Evolutionary conservation across 1,140 invertebrate species (phyloP).

Genomic region (Drosophila sproati): DNA sequence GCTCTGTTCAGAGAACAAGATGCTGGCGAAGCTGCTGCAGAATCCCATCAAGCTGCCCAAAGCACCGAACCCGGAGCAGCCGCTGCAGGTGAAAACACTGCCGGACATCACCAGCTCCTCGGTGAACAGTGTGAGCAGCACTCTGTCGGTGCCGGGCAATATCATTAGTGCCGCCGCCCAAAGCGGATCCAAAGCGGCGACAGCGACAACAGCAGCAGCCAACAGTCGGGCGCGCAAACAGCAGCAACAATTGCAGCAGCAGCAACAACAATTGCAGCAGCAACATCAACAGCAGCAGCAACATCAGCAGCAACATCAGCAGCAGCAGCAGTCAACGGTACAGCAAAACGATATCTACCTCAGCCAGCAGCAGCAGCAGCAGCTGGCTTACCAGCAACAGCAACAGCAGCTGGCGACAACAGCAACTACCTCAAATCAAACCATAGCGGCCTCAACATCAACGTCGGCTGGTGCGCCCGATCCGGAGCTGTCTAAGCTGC

Average conservation of each 20-base stretch:
- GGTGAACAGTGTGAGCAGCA: slow-evolving; percentile 62
- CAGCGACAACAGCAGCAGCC: slow-evolving; percentile 49
- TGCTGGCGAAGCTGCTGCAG: slow-evolving; percentile 93
- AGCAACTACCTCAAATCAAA: slow-evolving; percentile 73
- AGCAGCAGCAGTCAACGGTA: slow-evolving; percentile 69
- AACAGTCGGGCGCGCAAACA: slow-evolving; percentile 69
- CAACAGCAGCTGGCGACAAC: slow-evolving; percentile 73
- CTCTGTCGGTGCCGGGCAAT: slow-evolving; percentile 67
- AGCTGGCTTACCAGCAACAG: slow-evolving; percentile 51
- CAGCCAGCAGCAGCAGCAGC: slow-evolving; percentile 79
- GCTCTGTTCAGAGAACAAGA: slow-evolving; percentile 93
- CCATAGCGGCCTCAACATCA: slow-evolving; percentile 69
- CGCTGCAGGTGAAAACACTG: slow-evolving; percentile 86
- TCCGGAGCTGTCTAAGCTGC: slow-evolving; percentile 90
- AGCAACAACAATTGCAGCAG: slow-evolving; percentile 59
- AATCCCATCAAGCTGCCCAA: slow-evolving; percentile 88
- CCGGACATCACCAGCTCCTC: slow-evolving; percentile 87
- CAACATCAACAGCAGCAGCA: slow-evolving; percentile 59
- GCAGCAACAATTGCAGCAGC: slow-evolving; percentile 59
- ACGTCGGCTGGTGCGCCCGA: slow-evolving; percentile 78
- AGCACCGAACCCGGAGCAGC: slow-evolving; percentile 88
- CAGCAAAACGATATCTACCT: slow-evolving; percentile 86
- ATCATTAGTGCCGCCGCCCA: slow-evolving; percentile 65
- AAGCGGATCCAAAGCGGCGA: slow-evolving; percentile 68
- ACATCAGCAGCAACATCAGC: slow-evolving; percentile 57